Evolutionary conservation across 1,140 invertebrate genomes (phyloP), one percentile per base, ranked within the genome.

Genomic region (Leptonema lineaticorne): DNA sequence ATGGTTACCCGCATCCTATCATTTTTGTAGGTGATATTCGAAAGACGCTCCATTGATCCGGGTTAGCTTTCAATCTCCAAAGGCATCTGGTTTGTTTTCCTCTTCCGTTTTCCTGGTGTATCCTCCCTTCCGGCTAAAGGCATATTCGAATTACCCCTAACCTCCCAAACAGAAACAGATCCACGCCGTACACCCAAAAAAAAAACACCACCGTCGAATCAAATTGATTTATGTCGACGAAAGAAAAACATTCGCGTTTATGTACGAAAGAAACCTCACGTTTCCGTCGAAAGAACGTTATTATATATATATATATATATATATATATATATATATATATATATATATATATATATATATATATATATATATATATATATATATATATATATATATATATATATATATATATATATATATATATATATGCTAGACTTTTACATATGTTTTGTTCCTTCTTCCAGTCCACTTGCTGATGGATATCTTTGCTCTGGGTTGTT

Each of bases 171-270:
- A n/a, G n/a, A n/a, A 26, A 16, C 33, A 16, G 16, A 48, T 28
- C 26, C 65, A 4, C 37, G 37, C 67, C 58, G 7, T 58, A 24
- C n/a, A n/a, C n/a, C n/a, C n/a, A n/a, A n/a, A n/a, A n/a, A n/a
- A n/a, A n/a, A n/a, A n/a, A n/a, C n/a, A n/a, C n/a, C n/a, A n/a
- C n/a, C n/a, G 45, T 41, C 60, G 62, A 37, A 64, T 59, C 62
- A 59, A 69, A 69, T 69, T 69, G 68, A 69, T 69, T 69, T 69
- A 69, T 69, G 68, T 69, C 53, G 50, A 28, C 29, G 60, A 69
- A 69, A 69, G 62, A 69, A 69, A 69, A 64, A 59, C 37, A 62
- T 63, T 64, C 62, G 33, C 46, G 22, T 58, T n/a, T n/a, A n/a
- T 37, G 50, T 57, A 63, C 2, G n/a, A n/a, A n/a, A n/a, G n/a